These are phyloP conservation scores for Lepus americanus DNA, from an alignment of 2,113 vertebrate genomes.

Conservation along the genomic window DNA sequence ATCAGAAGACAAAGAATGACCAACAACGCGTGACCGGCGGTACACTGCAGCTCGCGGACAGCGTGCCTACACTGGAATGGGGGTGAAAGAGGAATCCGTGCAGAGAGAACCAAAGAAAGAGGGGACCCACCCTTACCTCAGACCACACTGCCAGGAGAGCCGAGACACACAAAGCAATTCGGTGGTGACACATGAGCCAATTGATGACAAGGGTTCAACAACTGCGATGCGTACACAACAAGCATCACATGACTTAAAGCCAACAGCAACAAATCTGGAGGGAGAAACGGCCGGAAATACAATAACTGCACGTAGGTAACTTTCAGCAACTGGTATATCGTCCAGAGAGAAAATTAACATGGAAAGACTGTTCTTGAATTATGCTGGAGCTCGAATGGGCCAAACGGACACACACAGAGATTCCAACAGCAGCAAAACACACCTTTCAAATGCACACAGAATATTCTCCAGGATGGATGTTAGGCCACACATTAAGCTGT, in stretches of 20 bases:
- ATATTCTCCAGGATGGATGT: not conserved
- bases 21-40: too few species aligned
- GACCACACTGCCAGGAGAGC: too few species aligned
- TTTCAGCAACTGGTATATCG: not conserved
- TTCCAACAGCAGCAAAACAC: not conserved
- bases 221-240: too few species aligned
- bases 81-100: not conserved
- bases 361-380: not conserved
- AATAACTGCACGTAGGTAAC: too few species aligned
- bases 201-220: not conserved
- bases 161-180: too few species aligned
- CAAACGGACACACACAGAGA: not conserved
- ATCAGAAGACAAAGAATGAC: too few species aligned
- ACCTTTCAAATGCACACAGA: not conserved
- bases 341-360: not conserved
- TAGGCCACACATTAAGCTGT: not conserved
- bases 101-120: not conserved
- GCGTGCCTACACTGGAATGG: too few species aligned
- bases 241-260: too few species aligned
- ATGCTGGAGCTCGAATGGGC: not conserved
- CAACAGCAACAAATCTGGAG: too few species aligned
- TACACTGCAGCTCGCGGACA: too few species aligned
- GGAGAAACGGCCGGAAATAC: too few species aligned
- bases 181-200: not conserved
- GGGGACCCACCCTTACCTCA: not conserved